Percentiles rank a stretch among this genome's conserved stretches.
phyloP scores from a whole-genome alignment of 2,113 vertebrate genomes.

The Ptilorrhoa leucosticta region DNA sequence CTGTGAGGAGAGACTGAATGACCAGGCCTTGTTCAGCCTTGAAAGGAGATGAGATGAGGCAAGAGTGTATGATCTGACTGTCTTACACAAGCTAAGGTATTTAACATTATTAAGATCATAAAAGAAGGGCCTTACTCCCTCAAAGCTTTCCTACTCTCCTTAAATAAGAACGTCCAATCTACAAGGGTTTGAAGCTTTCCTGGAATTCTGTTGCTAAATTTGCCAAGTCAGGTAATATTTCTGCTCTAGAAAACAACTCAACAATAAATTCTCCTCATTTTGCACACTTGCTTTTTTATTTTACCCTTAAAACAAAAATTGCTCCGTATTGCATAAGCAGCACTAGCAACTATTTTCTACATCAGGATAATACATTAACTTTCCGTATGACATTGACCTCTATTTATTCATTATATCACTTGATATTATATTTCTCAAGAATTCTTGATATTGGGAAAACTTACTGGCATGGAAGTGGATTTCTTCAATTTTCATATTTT shows the following conservation, averaged over 20 bases:
- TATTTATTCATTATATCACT: background rate
- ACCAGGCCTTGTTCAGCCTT: background rate
- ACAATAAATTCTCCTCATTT: background rate
- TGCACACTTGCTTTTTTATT: background rate
- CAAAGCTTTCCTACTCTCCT: background rate
- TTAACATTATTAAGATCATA: background rate
- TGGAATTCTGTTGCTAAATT: background rate
- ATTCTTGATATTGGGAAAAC: background rate
- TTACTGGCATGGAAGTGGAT: background rate
- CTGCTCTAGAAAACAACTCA: background rate
- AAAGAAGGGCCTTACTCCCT: background rate
- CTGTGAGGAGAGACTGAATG: background rate
- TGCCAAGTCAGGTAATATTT: background rate
- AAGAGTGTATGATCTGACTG: background rate
- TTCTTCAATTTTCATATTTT: background rate
- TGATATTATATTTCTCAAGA: background rate
- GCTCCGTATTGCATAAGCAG: background rate
- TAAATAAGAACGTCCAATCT: background rate
- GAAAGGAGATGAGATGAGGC: background rate
- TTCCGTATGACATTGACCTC: background rate
- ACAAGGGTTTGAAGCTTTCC: background rate
- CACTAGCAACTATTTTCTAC: background rate
- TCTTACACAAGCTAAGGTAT: background rate
- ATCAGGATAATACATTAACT: background rate
- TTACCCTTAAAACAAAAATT: background rate